phyloP scores from a whole-genome alignment of 2,888 invertebrate species.

The Pedicia rivosa region DNA sequence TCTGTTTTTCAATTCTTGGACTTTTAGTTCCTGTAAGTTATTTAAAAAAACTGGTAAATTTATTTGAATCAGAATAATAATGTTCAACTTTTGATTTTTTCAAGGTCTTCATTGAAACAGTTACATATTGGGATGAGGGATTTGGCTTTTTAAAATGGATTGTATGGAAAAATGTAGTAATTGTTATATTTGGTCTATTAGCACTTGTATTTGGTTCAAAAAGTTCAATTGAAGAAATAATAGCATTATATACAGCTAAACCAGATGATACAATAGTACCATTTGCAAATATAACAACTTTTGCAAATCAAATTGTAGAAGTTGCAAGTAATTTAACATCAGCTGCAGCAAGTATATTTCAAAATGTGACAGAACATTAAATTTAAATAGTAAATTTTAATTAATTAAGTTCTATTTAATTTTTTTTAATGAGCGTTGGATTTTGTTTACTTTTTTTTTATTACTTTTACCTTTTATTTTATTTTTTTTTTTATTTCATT shows the following conservation, averaged over 20 bases:
- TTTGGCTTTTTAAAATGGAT: conserved; percentile 58
- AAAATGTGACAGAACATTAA: no score
- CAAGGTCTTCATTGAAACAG: conserved; percentile 57
- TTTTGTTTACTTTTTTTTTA: no score
- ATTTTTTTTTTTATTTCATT: no score
- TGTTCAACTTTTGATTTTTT: conserved; percentile 5
- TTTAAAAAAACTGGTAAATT: not conserved
- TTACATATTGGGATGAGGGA: conserved; percentile 74
- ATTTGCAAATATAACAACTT: no score
- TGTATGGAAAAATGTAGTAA: conserved; percentile 60
- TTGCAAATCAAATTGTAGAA: no score
- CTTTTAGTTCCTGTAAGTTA: conserved; percentile 61
- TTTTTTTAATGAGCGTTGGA: no score
- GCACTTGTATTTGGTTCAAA: conserved; percentile 72
- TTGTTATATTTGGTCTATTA: conserved; percentile 57
- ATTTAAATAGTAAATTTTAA: no score
- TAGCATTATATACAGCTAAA: conserved; percentile 21
- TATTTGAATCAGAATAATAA: not conserved
- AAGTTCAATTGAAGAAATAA: conserved; percentile 44
- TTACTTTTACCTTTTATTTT: no score
- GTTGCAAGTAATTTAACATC: no score
- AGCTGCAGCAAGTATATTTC: no score
- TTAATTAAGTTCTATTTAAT: no score
- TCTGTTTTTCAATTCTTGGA: conserved; percentile 83
- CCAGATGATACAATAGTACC: no score